Evolutionary conservation across 2,888 invertebrate genomes (phyloP), one percentile per base, ranked within the genome.

Genomic region (Ormyrus labotus): DNA sequence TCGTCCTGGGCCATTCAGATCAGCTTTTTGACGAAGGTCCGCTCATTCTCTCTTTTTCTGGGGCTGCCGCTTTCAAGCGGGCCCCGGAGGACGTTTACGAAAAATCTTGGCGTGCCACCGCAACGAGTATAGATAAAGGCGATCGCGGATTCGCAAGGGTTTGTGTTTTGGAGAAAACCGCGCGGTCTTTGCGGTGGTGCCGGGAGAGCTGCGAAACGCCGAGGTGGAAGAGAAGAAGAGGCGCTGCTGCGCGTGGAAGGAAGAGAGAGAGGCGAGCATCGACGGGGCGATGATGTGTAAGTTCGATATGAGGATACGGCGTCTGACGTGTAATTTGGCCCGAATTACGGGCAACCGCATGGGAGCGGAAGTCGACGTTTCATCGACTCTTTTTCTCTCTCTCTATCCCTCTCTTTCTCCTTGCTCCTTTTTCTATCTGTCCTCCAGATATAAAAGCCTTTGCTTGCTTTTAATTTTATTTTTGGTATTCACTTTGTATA

Each of bases 291-390:
- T 77, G 77, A 77, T 82, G 80, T 80, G 84, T 81, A 82, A 84
- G 84, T 48, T 83, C 83, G 83, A 82, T 82, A 83, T 80, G 83
- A 82, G 84, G 83, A 82, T 81, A 76, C 79, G 83, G 83, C 85
- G 85, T 86, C 85, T 86, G 86, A 86, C 85, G 84, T 85, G 85
- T 86, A 87, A 88, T 88, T 87, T 85, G 83, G 85, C 81, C 85
- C 83, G 84, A 85, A 86, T 83, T 81, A 83, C 83, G 75, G 82
- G 78, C 83, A 83, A 86, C 86, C 86, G 86, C 85, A 86, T 85
- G 87, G 80, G 85, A 87, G 82, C 87, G 87, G 87, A 87, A 87
- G 84, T 84, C 83, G 81, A 73, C 84, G 85, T 85, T 85, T 86
- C 84, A 84, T 82, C 83, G 72, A 63, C 78, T 61, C 81, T 78